Evolutionary conservation across 2,113 vertebrate genomes (phyloP).

Genomic region (Stigmatopora argus): DNA sequence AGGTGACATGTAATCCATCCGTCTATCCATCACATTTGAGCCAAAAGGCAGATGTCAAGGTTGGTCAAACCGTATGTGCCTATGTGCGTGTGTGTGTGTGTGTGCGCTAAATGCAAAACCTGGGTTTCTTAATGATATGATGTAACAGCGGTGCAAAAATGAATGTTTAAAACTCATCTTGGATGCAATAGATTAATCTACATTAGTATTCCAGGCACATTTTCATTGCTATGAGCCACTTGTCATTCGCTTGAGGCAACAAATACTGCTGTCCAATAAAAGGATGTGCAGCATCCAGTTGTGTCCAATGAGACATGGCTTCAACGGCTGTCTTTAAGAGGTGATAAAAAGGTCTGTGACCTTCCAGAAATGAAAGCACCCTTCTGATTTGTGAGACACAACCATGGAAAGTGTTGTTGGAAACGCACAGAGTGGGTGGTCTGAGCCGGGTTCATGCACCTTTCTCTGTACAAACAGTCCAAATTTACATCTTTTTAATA

Average conservation of each 20-base stretch:
- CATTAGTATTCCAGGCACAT: neutral
- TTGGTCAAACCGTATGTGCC: constrained; percentile 28
- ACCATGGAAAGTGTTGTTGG: constrained; percentile 45
- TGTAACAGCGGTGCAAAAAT: neutral
- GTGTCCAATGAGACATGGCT: constrained; percentile 49
- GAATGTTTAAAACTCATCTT: constrained; percentile 5
- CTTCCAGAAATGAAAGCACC: constrained; percentile 62
- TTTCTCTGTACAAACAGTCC: constrained; percentile 49
- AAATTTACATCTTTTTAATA: constrained; percentile 71
- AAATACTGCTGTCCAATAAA: constrained; percentile 14
- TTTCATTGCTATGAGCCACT: constrained; percentile 1
- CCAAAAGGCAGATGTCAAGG: constrained; percentile 44
- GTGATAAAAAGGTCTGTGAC: constrained; percentile 69
- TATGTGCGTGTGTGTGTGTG: neutral
- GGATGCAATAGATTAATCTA: neutral
- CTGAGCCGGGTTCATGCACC: constrained; percentile 54
- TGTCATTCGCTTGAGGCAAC: constrained; percentile 5
- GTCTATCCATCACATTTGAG: constrained; percentile 44
- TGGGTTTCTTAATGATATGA: constrained; percentile 11
- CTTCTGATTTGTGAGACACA: constrained; percentile 58
- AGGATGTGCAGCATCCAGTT: constrained; percentile 34
- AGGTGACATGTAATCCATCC: constrained; percentile 57
- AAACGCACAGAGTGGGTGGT: constrained; percentile 67
- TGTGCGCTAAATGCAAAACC: constrained; percentile 15
- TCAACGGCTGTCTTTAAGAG: constrained; percentile 56